phyloP scores from a whole-genome alignment of 2,888 invertebrate genomes.

The Zootermopsis nevadensis region DNA sequence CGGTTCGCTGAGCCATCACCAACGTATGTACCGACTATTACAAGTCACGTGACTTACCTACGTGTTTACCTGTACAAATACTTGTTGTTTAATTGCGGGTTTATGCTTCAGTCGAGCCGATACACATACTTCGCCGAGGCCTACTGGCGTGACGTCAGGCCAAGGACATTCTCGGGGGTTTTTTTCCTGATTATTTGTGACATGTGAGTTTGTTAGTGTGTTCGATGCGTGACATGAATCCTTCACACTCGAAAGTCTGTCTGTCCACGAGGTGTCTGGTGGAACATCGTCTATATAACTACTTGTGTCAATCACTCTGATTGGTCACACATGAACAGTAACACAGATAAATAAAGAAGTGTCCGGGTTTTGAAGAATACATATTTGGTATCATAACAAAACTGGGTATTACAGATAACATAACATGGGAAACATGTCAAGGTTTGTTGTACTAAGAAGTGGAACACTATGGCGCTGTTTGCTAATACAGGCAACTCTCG shows the following conservation, averaged over 20 bases:
- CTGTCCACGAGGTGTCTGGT: neutral
- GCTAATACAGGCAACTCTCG: too few relatives aligned
- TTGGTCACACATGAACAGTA: too few relatives aligned
- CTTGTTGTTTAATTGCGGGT: constrained; percentile 22
- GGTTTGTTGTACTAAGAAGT: too few relatives aligned
- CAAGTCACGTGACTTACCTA: constrained; percentile 20
- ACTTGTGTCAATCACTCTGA: too few relatives aligned
- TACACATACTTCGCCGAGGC: neutral
- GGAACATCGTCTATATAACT: neutral
- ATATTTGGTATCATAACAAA: too few relatives aligned
- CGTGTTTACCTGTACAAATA: constrained; percentile 21
- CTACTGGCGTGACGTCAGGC: neutral
- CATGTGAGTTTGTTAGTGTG: neutral
- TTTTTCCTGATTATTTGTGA: neutral
- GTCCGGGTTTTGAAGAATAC: too few relatives aligned
- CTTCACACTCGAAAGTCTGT: neutral
- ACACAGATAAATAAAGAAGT: too few relatives aligned
- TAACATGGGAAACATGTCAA: too few relatives aligned
- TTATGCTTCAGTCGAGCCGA: constrained; percentile 14
- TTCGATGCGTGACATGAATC: neutral
- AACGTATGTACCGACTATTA: constrained; percentile 20
- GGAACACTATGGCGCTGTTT: too few relatives aligned
- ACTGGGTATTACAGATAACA: too few relatives aligned
- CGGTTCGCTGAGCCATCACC: neutral
- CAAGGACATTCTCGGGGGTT: neutral